Conservation (phyloP, 2,888 invertebrate species). For the Oscheius sp. region DNA sequence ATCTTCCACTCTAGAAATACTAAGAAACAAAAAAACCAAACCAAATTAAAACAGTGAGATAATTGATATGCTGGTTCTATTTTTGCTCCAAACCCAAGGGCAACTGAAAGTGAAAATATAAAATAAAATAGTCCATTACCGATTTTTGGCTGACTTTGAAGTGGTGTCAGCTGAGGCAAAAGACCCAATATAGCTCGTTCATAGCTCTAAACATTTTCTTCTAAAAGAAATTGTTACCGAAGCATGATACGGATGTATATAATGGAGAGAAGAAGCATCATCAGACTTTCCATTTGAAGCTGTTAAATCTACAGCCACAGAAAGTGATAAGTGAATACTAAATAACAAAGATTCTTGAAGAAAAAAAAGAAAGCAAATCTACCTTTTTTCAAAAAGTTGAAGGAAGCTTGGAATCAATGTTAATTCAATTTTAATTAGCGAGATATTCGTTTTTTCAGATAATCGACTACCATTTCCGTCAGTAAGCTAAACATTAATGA, state of each 20-base stretch:
- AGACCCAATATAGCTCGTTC: slow-evolving; percentile 72
- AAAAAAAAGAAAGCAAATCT: no score
- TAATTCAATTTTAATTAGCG: not conserved
- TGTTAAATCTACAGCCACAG: slow-evolving; percentile 74
- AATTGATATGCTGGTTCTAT: slow-evolving; percentile 52
- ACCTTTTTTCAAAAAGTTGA: slow-evolving; percentile 12
- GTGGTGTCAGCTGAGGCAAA: slow-evolving; percentile 51
- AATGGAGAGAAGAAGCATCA: slow-evolving; percentile 71
- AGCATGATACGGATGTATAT: slow-evolving; percentile 71
- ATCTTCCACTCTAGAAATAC: slow-evolving; percentile 10
- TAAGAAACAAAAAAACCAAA: not conserved
- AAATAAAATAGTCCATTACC: not conserved
- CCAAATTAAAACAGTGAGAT: slow-evolving; percentile 62
- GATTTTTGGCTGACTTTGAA: slow-evolving; percentile 36
- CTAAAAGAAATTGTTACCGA: no score
- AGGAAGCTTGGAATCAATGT: not conserved
- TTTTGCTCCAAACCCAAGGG: slow-evolving; percentile 75
- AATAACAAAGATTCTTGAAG: slow-evolving; percentile 9
- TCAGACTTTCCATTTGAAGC: slow-evolving; percentile 74
- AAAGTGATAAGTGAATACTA: slow-evolving; percentile 73
- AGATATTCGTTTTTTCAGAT: slow-evolving; percentile 5
- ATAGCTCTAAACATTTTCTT: no score
- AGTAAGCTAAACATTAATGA: slow-evolving; percentile 4
- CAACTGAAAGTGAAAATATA: slow-evolving; percentile 43
- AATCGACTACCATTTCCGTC: not conserved